Conservation (phyloP, 2,797 vertebrate genomes). For the Steatocranus sp. region DNA sequence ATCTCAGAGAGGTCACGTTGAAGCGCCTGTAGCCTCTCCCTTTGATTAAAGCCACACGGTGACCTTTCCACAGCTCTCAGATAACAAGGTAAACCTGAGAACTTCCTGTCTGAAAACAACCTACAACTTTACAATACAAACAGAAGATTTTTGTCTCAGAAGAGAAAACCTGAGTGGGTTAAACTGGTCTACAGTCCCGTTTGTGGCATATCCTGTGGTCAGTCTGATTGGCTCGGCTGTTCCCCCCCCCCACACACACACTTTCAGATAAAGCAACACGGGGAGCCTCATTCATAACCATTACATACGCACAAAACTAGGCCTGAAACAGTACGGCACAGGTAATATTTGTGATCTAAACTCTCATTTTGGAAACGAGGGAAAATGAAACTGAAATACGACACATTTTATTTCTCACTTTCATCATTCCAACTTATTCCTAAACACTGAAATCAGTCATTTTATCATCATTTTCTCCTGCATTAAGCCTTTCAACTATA, state of each 20-base stretch:
- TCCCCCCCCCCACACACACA: background rate
- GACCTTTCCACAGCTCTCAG: background rate
- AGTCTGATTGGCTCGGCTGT: accelerated
- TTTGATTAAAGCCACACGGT: background rate
- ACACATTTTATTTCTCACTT: background rate
- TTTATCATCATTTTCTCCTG: background rate
- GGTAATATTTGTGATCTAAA: background rate
- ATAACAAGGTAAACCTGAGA: background rate
- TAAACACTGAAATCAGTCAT: background rate
- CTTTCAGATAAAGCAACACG: background rate
- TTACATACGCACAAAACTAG: background rate
- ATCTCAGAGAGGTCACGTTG: background rate
- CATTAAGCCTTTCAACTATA: accelerated
- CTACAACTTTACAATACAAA: background rate
- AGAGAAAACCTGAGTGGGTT: background rate
- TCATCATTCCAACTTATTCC: background rate
- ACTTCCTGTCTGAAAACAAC: background rate
- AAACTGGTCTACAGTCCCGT: background rate
- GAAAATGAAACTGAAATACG: accelerated
- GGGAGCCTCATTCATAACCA: background rate
- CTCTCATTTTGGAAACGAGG: accelerated
- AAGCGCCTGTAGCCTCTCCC: background rate
- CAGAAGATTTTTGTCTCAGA: background rate
- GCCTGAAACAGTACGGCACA: background rate
- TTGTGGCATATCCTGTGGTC: background rate